Evolutionary conservation across 2,113 vertebrate genomes (phyloP), one percentile per base, ranked within the genome.

Genomic region (Apaloderma vittatum): DNA sequence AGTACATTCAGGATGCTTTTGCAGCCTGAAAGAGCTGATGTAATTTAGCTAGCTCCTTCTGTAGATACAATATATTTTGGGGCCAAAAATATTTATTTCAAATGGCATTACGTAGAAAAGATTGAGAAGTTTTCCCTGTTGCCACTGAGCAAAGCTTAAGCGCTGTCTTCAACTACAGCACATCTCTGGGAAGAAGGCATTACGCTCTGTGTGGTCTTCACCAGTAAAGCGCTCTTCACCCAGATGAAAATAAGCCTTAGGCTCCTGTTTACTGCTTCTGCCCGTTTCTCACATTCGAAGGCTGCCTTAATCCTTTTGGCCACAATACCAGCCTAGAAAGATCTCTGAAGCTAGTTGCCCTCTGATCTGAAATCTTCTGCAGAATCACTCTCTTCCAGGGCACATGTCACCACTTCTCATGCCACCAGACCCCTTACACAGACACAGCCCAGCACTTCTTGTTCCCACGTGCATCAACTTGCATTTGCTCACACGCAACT

Each of bases 401-500:
- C 3, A 54, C 0, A 2, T 12, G 10, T 24, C 32, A 32, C 30
- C 20, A 8, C 13, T 86, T 40, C 46, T 81, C 11, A 11, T 0
- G 4, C 3, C 26, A 49, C 45, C n/a, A 67, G 29, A 11, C 20
- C 12, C 24, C 23, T 67, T 66, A 37, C 45, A 29, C 0, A 65
- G 15, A 16, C 36, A 61, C 20, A 6, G 18, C 8, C 3, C 6
- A 68, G 40, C 6, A 8, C 19, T 66, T 68, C n/a, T 37, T 62
- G 30, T 30, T 80, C 30, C 40, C 46, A 65, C 13, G 8, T 30
- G 11, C 23, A 17, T 6, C 18, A 12, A 22, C 63, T 54, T 46
- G 32, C 58, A 36, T 55, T 46, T 37, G 12, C 26, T 49, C 29
- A 12, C 40, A 24, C 11, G 59, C 37, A n/a, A 65, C 29, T 6